Evolutionary conservation across 2,113 vertebrate genomes (phyloP).

Genomic region (Laticauda laticaudata): DNA sequence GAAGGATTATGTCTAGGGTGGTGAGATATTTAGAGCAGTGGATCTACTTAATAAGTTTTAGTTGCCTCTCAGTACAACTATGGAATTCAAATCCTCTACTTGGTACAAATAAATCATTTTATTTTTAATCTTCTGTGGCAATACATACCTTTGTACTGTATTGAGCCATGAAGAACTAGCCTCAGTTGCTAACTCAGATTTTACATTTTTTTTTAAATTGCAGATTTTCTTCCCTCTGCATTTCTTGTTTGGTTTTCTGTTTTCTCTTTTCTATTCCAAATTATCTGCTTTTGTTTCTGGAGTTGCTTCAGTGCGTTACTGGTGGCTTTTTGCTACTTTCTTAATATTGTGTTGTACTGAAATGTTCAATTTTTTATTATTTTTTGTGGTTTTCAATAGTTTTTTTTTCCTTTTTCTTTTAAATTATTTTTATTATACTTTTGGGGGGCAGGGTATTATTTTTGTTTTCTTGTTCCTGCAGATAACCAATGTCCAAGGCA

Average conservation of each 20-base stretch:
- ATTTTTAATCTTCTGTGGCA: background rate
- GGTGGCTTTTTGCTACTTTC: background rate
- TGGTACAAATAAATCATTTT: background rate
- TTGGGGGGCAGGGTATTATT: no score
- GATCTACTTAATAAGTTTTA: background rate
- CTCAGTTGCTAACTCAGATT: background rate
- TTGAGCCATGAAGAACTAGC: background rate
- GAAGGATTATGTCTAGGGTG: background rate
- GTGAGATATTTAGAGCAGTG: background rate
- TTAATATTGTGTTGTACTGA: background rate
- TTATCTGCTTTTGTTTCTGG: background rate
- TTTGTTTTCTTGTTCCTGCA: background rate
- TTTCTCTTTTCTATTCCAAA: background rate
- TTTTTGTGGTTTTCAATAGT: background rate
- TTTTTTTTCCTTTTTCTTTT: background rate
- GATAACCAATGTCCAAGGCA: background rate
- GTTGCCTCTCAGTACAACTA: background rate
- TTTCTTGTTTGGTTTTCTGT: background rate
- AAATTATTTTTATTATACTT: no score
- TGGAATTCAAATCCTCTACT: background rate
- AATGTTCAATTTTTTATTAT: background rate
- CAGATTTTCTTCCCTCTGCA: background rate
- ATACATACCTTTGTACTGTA: background rate
- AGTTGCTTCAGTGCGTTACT: background rate
- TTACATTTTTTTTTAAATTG: no score